Evolutionary conservation across 2,888 invertebrate species (phyloP).

Genomic region (Aleiodes testaceus): DNA sequence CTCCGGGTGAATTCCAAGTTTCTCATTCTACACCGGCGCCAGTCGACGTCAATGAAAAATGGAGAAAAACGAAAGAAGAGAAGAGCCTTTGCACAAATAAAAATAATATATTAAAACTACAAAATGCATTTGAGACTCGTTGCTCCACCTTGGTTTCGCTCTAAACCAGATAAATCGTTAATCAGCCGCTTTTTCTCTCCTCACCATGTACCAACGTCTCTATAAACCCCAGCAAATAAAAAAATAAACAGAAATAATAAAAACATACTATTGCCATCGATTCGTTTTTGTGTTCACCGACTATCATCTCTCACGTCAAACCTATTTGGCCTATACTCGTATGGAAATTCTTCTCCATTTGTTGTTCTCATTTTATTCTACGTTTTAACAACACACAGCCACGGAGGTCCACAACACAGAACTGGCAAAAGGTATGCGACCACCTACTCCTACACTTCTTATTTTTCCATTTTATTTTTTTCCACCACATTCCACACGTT

Average conservation of each 20-base stretch:
- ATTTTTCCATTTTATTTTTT: slow-evolving; percentile 11
- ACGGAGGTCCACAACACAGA: slow-evolving; percentile 8
- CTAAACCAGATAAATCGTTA: slow-evolving; percentile 50
- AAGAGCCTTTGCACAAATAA: slow-evolving; percentile 13
- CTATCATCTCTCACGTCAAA: slow-evolving; percentile 34
- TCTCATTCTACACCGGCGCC: slow-evolving; percentile 43
- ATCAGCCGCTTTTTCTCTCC: slow-evolving; percentile 45
- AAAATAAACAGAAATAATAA: not conserved
- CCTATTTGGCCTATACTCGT: slow-evolving; percentile 32
- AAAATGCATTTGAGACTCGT: slow-evolving; percentile 40
- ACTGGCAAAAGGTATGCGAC: slow-evolving; percentile 27
- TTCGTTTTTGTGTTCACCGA: slow-evolving; percentile 29
- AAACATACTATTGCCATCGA: slow-evolving; percentile 28
- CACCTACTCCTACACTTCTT: slow-evolving; percentile 26
- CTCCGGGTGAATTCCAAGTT: slow-evolving; percentile 32
- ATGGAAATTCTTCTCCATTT: slow-evolving; percentile 38
- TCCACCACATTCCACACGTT: slow-evolving; percentile 41
- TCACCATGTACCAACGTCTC: slow-evolving; percentile 37
- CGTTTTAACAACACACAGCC: slow-evolving; percentile 6
- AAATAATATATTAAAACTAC: slow-evolving; percentile 20
- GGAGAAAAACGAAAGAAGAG: slow-evolving; percentile 24
- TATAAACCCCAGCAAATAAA: slow-evolving; percentile 14
- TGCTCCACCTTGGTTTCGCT: slow-evolving; percentile 34
- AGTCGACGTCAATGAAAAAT: slow-evolving; percentile 40
- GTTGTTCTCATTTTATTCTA: slow-evolving; percentile 26